phyloP scores from a whole-genome alignment of 2,888 invertebrate species.

The Dryobota labecula region DNA sequence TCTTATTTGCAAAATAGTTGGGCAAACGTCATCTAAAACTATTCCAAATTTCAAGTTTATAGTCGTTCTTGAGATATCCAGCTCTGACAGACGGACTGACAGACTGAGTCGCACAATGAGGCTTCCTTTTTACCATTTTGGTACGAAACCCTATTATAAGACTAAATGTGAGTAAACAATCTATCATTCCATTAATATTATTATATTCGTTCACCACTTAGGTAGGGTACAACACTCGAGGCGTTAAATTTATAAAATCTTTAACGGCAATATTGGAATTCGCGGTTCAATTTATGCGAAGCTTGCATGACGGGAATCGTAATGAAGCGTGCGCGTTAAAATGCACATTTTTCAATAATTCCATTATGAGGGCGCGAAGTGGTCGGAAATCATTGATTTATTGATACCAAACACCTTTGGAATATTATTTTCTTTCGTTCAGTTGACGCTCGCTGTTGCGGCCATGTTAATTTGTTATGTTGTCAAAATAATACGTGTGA shows the following conservation, averaged over 20 bases:
- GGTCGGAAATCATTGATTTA: constrained; percentile 68
- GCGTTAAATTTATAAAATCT: constrained; percentile 72
- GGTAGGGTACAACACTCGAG: constrained; percentile 55
- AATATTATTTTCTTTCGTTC: constrained; percentile 62
- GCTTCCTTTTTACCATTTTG: too few species aligned
- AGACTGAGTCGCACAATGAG: too few species aligned
- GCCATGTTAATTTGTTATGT: constrained; percentile 52
- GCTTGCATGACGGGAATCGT: constrained; percentile 71
- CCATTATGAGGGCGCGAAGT: constrained; percentile 66
- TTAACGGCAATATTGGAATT: constrained; percentile 73
- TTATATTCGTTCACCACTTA: constrained; percentile 55
- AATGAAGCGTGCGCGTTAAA: constrained; percentile 73
- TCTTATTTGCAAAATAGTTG: too few species aligned
- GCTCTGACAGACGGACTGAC: too few species aligned
- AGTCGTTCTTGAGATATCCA: too few species aligned
- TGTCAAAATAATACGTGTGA: constrained; percentile 52
- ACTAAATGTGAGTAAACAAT: constrained; percentile 34
- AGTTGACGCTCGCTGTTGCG: constrained; percentile 28
- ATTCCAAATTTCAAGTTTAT: too few species aligned
- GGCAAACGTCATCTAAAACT: too few species aligned
- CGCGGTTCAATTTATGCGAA: constrained; percentile 66
- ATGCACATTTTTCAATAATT: constrained; percentile 74
- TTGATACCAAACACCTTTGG: constrained; percentile 59
- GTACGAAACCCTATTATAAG: too few species aligned
- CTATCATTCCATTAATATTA: constrained; percentile 51